Base-by-base conservation (phyloP, 2,888 invertebrate species). In the Argyresthia goedartella region DNA sequence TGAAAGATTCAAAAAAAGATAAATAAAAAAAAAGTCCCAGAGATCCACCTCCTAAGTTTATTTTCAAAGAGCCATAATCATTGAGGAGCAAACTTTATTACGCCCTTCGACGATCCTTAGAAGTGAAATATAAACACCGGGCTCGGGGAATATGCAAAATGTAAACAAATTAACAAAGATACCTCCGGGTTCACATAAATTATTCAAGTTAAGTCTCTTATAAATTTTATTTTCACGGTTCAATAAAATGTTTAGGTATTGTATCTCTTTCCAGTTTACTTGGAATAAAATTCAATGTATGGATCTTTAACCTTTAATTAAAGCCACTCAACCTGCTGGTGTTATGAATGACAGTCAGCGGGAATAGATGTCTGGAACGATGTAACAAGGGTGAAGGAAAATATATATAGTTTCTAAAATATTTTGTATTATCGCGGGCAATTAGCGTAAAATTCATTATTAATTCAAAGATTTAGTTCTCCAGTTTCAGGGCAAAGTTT, bases 31-130 rank as follows among this genome's bases (percentile, higher is more conserved):
- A 56, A 61, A 68, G 70, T 72, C 74, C 70, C 70, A 68, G 70
- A 72, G 73, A 71, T 65, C 68, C 69, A 71, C 68, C 64, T 68
- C 62, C 42, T 33, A 66, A 78, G 77, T 81, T 79, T 79, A 78
- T 79, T 77, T 78, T 77, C 70, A 76, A 74, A 76, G 73, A 73
- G 70, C 71, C 70, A 76, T 79, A 78, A 81, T 82, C 72, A 81
- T 79, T 62, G 73, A 59, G 67, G 69, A 8, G 34, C 69, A 67
- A 76, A 76, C 64, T 81, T 84, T 81, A 84, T 65, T 62, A 61
- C 60, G 56, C 13, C 41, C 61, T 60, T 52, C 52, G 54, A 53
- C 41, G 39, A 52, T 49, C 53, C 54, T 54, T 51, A 46, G 55
- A 55, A 54, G 52, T 55, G 48, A 50, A 55, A 55, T 48, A 52